These are phyloP conservation scores for Spisula solida DNA, from an alignment of 2,888 invertebrate genomes.

Conservation along the genomic window DNA sequence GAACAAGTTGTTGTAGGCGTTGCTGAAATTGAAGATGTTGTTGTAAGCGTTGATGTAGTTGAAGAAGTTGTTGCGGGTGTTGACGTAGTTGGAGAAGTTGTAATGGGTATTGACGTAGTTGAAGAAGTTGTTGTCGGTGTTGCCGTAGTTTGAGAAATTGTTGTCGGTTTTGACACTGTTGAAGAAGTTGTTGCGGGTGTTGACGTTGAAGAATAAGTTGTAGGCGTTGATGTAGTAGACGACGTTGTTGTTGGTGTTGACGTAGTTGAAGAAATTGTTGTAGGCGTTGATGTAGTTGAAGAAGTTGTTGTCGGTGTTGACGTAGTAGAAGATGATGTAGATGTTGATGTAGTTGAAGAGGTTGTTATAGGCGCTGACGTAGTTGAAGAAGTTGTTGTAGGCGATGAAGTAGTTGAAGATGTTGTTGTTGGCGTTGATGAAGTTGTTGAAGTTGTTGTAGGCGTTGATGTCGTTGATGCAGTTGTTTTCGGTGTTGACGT, in stretches of 20 bases:
- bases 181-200: background rate
- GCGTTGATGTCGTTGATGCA: too few relatives aligned
- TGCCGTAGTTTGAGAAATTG: background rate
- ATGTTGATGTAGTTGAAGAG: background rate
- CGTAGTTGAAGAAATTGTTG: background rate
- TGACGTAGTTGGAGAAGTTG: background rate
- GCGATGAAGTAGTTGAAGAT: too few relatives aligned
- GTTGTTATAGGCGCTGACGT: background rate
- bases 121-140: background rate
- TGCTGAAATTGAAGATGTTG: background rate
- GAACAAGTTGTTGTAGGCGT: background rate
- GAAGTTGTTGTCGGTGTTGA: background rate
- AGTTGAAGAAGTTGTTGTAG: too few relatives aligned
- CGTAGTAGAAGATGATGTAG: background rate
- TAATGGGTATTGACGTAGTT: constrained; percentile 8
- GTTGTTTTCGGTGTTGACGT: too few relatives aligned
- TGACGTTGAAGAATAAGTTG: too few relatives aligned
- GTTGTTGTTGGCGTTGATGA: too few relatives aligned
- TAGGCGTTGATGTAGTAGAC: background rate
- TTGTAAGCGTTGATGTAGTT: background rate
- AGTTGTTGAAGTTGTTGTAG: too few relatives aligned
- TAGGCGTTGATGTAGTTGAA: background rate
- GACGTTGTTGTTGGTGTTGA: background rate
- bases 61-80: background rate
- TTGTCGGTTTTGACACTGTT: background rate